Percentiles rank a stretch among this genome's conserved stretches.
These are phyloP conservation scores for Periophthalmus magnuspinnatus DNA, from an alignment of 2,797 vertebrate genomes.

Conservation along the genomic window DNA sequence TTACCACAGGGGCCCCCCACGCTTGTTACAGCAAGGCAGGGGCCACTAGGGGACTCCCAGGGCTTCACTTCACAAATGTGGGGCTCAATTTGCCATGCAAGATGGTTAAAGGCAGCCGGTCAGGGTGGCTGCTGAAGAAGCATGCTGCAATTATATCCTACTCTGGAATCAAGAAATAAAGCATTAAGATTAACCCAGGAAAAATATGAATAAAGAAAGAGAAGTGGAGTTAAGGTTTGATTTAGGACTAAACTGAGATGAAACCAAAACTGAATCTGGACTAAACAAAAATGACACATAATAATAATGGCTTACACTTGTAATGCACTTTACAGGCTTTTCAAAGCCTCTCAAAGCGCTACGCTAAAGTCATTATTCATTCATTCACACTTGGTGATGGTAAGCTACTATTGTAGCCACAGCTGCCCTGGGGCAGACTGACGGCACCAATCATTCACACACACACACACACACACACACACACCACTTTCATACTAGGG, in stretches of 20 bases:
- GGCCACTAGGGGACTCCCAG: constrained; percentile 71
- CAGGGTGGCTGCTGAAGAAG: constrained; percentile 57
- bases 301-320: too few relatives aligned
- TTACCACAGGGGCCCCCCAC: constrained; percentile 73
- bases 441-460: too few relatives aligned
- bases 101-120: constrained; percentile 68
- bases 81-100: constrained; percentile 63
- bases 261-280: neutral
- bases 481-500: too few relatives aligned
- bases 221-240: neutral
- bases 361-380: too few relatives aligned
- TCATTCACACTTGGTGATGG: too few relatives aligned
- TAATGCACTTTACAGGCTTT: too few relatives aligned
- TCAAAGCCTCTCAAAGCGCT: too few relatives aligned
- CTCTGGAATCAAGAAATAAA: constrained; percentile 42
- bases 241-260: neutral
- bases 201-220: neutral
- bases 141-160: constrained; percentile 60
- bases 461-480: too few relatives aligned
- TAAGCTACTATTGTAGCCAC: too few relatives aligned
- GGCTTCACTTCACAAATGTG: constrained; percentile 76
- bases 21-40: constrained; percentile 76
- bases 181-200: neutral
- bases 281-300: neutral
- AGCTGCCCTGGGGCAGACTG: too few relatives aligned